Conservation (phyloP, 2,797 vertebrate genomes). For the Fratercula arctica region DNA sequence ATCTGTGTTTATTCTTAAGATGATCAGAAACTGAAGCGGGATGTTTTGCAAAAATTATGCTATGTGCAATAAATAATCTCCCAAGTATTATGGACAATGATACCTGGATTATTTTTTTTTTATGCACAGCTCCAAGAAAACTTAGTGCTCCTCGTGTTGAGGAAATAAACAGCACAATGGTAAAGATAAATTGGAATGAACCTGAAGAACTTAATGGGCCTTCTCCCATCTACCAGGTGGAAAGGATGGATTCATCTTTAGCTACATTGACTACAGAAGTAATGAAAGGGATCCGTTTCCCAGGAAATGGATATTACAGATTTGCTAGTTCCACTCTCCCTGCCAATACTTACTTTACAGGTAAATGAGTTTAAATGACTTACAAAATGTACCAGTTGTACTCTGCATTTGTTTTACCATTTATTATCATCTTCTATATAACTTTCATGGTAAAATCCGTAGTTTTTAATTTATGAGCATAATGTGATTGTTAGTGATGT, state of each 20-base stretch:
- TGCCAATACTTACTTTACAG: constrained; percentile 87
- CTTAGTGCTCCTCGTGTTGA: constrained; percentile 77
- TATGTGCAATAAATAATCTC: neutral
- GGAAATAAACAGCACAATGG: constrained; percentile 80
- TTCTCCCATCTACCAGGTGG: constrained; percentile 86
- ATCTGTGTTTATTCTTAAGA: neutral
- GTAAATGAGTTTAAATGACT: constrained; percentile 71
- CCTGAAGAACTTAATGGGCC: constrained; percentile 87
- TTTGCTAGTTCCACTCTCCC: constrained; percentile 85
- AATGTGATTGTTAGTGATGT: neutral
- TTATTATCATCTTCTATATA: neutral
- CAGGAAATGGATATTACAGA: constrained; percentile 84
- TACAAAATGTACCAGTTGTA: neutral
- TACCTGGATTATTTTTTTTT: neutral
- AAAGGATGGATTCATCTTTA: constrained; percentile 86
- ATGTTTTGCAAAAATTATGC: neutral
- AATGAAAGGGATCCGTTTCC: constrained; percentile 84
- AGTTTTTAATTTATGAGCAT: neutral
- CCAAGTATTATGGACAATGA: neutral
- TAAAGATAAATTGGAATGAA: constrained; percentile 83
- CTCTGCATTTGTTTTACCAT: neutral
- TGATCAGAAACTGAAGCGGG: neutral
- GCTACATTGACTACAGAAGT: constrained; percentile 74
- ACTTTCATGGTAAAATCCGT: neutral
- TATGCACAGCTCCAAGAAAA: constrained; percentile 81